A percentile compares a stretch with the other conserved stretches of the same genome.
Conservation (phyloP, 2,113 vertebrate species). For the Probosciger aterrimus region DNA sequence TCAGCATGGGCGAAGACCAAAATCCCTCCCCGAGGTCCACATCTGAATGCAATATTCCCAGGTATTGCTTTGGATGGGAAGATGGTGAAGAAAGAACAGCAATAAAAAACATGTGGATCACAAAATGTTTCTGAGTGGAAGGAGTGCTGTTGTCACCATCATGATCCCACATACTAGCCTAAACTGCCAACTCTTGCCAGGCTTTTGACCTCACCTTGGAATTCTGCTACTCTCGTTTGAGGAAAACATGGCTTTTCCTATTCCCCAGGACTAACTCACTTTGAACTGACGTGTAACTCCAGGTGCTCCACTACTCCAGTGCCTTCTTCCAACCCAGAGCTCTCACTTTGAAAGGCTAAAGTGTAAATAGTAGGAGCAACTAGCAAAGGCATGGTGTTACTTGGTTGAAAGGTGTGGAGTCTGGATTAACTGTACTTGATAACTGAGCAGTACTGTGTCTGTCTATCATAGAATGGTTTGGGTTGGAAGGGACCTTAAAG, state of each 20-base stretch:
- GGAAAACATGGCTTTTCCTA: not conserved
- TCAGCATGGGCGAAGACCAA: not conserved
- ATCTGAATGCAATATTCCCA: not conserved
- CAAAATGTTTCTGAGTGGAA: not conserved
- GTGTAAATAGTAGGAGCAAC: not conserved
- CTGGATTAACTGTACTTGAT: constrained; percentile 12
- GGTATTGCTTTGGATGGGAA: not conserved
- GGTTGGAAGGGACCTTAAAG: not conserved
- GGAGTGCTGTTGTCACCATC: not conserved
- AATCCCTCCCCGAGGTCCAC: not conserved
- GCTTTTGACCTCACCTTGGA: not conserved
- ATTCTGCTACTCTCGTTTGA: not conserved
- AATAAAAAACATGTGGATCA: not conserved
- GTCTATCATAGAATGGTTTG: not conserved
- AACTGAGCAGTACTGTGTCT: not conserved
- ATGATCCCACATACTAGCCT: not conserved
- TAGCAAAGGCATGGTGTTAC: not conserved
- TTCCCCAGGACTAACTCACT: not conserved
- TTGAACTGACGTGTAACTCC: not conserved
- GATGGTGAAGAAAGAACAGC: not conserved
- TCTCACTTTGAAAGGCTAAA: not conserved
- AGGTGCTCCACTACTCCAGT: not conserved
- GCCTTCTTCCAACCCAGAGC: not conserved
- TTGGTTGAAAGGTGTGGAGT: not conserved
- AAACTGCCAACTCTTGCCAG: not conserved